Percentiles rank a stretch among this genome's conserved stretches.
Conservation (phyloP, 2,113 vertebrate genomes). For the Taurulus bubalis region DNA sequence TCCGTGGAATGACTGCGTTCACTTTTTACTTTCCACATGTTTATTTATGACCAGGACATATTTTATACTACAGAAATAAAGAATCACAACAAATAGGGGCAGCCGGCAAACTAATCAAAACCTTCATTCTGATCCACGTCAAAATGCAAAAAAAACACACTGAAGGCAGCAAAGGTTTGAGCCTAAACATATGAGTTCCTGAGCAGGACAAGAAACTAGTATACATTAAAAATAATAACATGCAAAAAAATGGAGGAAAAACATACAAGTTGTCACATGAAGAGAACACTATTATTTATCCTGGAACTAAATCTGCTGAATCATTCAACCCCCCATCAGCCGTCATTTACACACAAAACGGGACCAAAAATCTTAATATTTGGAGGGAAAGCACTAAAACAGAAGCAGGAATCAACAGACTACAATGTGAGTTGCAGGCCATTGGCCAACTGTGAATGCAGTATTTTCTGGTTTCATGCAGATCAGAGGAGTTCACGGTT, state of each 20-base stretch:
- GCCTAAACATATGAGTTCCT: neutral
- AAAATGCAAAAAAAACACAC: neutral
- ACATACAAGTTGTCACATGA: neutral
- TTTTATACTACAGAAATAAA: neutral
- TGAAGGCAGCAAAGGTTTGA: neutral
- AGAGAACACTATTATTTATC: neutral
- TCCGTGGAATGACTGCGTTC: conserved; percentile 7
- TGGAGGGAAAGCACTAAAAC: conserved; percentile 15
- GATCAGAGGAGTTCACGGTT: neutral
- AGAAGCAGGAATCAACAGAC: neutral
- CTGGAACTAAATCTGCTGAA: neutral
- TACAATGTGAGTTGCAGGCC: neutral
- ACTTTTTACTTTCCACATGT: neutral
- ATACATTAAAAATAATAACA: neutral
- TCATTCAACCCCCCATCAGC: neutral
- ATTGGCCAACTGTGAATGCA: neutral
- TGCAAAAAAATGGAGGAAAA: neutral
- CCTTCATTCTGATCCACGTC: neutral
- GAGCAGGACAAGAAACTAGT: neutral
- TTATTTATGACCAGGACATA: conserved; percentile 14
- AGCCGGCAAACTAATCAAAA: neutral
- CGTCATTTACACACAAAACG: neutral
- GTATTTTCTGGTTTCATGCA: neutral
- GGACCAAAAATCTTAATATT: conserved; percentile 4
- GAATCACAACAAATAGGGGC: conserved; percentile 9